These are phyloP conservation scores for Australoheros scitulus DNA, from an alignment of 2,113 vertebrate genomes.

Conservation along the genomic window DNA sequence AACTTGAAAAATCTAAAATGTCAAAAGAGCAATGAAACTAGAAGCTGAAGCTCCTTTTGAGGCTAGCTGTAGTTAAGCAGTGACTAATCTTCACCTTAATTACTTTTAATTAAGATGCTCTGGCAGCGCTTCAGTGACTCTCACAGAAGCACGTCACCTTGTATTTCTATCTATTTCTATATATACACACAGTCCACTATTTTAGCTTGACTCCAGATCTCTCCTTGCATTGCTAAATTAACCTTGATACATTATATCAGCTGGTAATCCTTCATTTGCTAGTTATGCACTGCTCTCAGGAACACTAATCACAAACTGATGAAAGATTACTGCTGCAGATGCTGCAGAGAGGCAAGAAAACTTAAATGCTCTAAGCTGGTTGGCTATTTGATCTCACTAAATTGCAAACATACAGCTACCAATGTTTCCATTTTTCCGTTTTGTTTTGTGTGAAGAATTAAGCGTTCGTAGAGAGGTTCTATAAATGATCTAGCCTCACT, in stretches of 20 bases:
- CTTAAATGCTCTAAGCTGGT: not conserved
- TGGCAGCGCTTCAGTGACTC: slow-evolving; percentile 2
- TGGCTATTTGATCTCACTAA: not conserved
- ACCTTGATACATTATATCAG: not conserved
- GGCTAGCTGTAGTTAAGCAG: not conserved
- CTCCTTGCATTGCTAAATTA: slow-evolving; percentile 12
- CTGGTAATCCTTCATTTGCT: not conserved
- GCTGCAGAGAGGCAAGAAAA: not conserved
- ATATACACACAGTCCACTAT: too few relatives aligned
- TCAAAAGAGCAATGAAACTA: slow-evolving; percentile 28
- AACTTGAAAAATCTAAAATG: slow-evolving; percentile 10
- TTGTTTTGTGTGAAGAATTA: not conserved
- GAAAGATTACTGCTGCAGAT: not conserved
- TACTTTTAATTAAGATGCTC: slow-evolving; percentile 1
- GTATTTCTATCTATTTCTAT: too few relatives aligned
- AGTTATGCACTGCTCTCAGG: not conserved
- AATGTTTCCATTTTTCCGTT: not conserved
- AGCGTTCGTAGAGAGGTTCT: not conserved
- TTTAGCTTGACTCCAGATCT: not conserved
- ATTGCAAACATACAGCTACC: not conserved
- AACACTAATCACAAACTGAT: not conserved
- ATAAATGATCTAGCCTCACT: not conserved
- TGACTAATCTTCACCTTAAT: slow-evolving; percentile 35
- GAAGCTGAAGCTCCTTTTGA: not conserved
- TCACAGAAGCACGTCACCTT: not conserved